Conservation (phyloP, 1,140 invertebrate species). For the Pseudomyrmex flavicornis region DNA sequence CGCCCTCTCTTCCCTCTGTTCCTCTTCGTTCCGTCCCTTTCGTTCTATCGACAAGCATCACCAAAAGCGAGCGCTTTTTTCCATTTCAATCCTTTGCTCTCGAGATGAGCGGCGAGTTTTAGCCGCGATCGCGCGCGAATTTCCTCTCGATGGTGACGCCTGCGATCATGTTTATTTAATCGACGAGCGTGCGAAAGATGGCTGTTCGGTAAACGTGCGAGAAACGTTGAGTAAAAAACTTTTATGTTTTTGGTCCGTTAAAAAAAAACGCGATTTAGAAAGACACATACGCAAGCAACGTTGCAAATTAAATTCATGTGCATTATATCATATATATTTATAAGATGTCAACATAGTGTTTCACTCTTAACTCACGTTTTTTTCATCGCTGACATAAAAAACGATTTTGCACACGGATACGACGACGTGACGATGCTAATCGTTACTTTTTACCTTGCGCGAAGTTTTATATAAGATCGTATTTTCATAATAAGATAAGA, state of each 20-base stretch:
- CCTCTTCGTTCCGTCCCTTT: constrained; percentile 39
- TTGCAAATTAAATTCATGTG: constrained; percentile 12
- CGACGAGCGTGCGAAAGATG: constrained; percentile 54
- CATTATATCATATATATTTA: constrained; percentile 19
- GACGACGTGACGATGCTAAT: constrained; percentile 1
- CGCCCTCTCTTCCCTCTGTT: background rate
- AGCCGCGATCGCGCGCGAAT: constrained; percentile 55
- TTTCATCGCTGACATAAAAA: background rate
- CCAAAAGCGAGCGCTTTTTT: constrained; percentile 28
- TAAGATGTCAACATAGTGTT: constrained; percentile 18
- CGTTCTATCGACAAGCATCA: constrained; percentile 46
- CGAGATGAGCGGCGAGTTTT: constrained; percentile 61
- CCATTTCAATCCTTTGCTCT: constrained; percentile 60
- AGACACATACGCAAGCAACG: background rate
- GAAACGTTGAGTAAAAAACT: constrained; percentile 24
- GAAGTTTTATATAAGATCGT: background rate
- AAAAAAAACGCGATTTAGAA: constrained; percentile 42
- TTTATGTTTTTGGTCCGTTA: constrained; percentile 24
- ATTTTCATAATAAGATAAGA: background rate
- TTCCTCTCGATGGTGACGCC: constrained; percentile 56
- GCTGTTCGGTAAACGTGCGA: constrained; percentile 21
- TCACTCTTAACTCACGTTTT: constrained; percentile 5
- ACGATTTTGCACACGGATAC: background rate
- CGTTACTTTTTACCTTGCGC: background rate
- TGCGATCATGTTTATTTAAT: constrained; percentile 62